Evolutionary conservation across 2,113 vertebrate species (phyloP).

Genomic region (Entosphenus tridentatus): DNA sequence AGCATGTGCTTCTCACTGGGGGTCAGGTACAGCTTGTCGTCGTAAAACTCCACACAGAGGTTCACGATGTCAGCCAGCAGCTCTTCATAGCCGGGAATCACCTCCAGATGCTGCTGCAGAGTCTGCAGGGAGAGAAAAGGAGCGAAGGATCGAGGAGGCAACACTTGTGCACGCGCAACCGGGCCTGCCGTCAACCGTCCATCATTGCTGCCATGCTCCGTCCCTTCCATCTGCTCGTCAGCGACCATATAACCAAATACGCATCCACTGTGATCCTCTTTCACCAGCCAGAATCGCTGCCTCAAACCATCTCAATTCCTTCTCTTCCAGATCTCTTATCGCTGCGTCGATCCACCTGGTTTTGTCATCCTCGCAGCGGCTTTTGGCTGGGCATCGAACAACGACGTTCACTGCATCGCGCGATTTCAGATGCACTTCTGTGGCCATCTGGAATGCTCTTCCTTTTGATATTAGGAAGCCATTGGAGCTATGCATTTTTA

Average conservation of each 20-base stretch:
- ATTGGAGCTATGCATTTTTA: too few relatives aligned
- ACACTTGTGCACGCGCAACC: neutral
- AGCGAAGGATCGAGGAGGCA: neutral
- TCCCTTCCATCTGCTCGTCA: neutral
- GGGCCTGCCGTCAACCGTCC: too few relatives aligned
- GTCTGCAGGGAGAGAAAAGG: constrained; percentile 26
- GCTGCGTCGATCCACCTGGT: too few relatives aligned
- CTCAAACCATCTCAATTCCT: too few relatives aligned
- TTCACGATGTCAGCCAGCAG: constrained; percentile 92
- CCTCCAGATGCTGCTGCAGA: constrained; percentile 84
- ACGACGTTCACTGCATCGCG: too few relatives aligned
- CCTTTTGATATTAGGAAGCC: too few relatives aligned
- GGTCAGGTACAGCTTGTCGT: constrained; percentile 92
- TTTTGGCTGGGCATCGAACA: too few relatives aligned
- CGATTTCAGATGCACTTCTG: too few relatives aligned
- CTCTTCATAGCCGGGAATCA: constrained; percentile 80
- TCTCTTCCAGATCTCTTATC: too few relatives aligned
- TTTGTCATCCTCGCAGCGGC: too few relatives aligned
- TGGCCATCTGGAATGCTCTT: too few relatives aligned
- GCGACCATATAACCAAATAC: neutral
- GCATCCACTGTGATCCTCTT: neutral
- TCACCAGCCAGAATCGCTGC: too few relatives aligned
- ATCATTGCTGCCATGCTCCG: neutral
- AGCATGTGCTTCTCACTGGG: constrained; percentile 91
- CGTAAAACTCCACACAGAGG: constrained; percentile 81